A percentile compares a stretch with the other conserved stretches of the same genome.
Conservation (phyloP, 2,888 invertebrate species). For the Congeria kusceri region DNA sequence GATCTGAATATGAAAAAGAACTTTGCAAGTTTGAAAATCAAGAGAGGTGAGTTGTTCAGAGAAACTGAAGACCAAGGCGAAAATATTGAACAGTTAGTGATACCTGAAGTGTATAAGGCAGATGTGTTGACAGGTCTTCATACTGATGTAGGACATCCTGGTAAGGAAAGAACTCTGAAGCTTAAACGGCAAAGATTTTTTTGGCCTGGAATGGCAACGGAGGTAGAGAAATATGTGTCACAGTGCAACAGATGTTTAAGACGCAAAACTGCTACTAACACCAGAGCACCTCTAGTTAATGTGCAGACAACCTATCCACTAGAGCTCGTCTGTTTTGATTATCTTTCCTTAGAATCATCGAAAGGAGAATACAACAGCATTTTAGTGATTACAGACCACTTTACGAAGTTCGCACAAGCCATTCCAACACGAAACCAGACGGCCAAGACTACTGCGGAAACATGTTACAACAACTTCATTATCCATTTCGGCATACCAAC, state of each 20-base stretch:
- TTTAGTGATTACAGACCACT: conserved; percentile 29
- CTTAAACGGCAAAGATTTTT: conserved; percentile 14
- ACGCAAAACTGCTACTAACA: neutral
- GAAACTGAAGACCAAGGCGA: neutral
- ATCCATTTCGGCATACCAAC: no score
- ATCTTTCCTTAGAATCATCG: conserved; percentile 9
- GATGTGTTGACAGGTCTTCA: no score
- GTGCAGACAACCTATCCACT: no score
- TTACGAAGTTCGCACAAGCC: conserved; percentile 17
- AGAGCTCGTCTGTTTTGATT: no score
- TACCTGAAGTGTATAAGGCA: no score
- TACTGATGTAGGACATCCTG: conserved; percentile 33
- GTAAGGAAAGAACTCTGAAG: conserved; percentile 13
- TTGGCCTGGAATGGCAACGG: conserved; percentile 19
- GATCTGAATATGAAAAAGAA: no score
- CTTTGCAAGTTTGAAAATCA: no score
- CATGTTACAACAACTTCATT: conserved; percentile 23
- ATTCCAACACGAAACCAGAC: no score
- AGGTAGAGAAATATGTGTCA: conserved; percentile 16
- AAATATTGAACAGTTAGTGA: no score
- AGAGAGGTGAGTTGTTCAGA: conserved; percentile 24
- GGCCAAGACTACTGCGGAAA: no score
- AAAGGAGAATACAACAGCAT: conserved; percentile 16
- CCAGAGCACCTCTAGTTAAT: no score
- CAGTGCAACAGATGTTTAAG: no score